Conservation (phyloP, 2,888 invertebrate genomes). For the Netelia virgata region DNA sequence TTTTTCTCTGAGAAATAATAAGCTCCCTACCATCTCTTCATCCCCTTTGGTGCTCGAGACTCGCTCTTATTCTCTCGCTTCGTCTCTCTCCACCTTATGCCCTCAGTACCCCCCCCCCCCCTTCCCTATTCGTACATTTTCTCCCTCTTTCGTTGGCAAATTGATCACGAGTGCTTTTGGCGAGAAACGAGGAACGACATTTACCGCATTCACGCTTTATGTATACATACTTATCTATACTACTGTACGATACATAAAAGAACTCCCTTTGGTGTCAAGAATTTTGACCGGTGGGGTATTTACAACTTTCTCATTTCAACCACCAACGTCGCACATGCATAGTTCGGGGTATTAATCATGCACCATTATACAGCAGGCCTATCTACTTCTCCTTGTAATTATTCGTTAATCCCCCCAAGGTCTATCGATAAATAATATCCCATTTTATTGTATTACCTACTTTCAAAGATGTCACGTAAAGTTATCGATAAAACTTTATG, state of each 20-base stretch:
- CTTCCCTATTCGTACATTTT: slow-evolving; percentile 24
- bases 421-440: too few species aligned
- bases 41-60: slow-evolving; percentile 61
- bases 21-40: slow-evolving; percentile 76
- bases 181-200: slow-evolving; percentile 59
- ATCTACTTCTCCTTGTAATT: background rate
- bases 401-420: too few species aligned
- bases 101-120: background rate
- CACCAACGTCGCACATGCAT: background rate
- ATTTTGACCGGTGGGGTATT: slow-evolving; percentile 13
- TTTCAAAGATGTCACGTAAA: too few species aligned
- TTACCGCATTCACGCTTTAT: slow-evolving; percentile 34
- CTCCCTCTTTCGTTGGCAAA: slow-evolving; percentile 66
- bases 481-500: too few species aligned
- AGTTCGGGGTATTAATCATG: background rate
- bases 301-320: slow-evolving; percentile 6
- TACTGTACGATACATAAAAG: slow-evolving; percentile 3
- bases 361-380: too few species aligned
- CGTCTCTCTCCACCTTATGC: slow-evolving; percentile 39
- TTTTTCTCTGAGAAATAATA: slow-evolving; percentile 79
- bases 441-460: too few species aligned
- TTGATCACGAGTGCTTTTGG: slow-evolving; percentile 72
- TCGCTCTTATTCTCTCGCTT: slow-evolving; percentile 52
- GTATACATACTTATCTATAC: background rate
- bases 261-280: slow-evolving; percentile 9